These are phyloP conservation scores for Syngnathus typhle DNA, from an alignment of 2,113 vertebrate species.

Conservation along the genomic window DNA sequence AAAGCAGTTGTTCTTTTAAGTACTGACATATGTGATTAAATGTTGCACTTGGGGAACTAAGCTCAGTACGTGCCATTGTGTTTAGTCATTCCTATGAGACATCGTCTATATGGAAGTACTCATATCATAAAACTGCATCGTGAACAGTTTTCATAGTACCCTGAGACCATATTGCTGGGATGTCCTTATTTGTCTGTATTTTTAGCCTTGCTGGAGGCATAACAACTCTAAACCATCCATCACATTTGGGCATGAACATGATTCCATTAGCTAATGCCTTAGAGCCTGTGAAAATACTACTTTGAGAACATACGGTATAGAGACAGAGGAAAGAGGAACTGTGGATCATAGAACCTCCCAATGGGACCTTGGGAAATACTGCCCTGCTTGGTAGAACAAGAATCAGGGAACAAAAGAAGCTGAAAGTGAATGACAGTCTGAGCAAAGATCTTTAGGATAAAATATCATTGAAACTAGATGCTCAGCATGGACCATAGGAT, in stretches of 20 bases:
- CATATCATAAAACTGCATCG: conserved; percentile 4
- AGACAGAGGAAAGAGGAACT: background rate
- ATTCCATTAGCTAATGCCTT: background rate
- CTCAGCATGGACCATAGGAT: background rate
- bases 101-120: conserved; percentile 9
- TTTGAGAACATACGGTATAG: background rate
- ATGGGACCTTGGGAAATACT: background rate
- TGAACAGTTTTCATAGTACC: conserved; percentile 15
- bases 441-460: conserved; percentile 1
- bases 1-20: conserved; percentile 22
- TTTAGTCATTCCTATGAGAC: conserved; percentile 28
- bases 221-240: conserved; percentile 7
- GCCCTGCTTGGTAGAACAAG: background rate
- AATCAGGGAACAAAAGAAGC: conserved; percentile 4
- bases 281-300: background rate
- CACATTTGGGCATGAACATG: conserved; percentile 1
- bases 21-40: conserved; percentile 39
- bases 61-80: conserved; percentile 25
- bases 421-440: background rate
- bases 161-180: background rate
- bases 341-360: background rate
- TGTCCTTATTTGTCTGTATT: background rate
- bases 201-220: background rate
- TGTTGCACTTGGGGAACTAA: conserved; percentile 26
- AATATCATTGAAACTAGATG: background rate